Conservation (phyloP, 2,113 vertebrate genomes). For the Colossoma macropomum region DNA sequence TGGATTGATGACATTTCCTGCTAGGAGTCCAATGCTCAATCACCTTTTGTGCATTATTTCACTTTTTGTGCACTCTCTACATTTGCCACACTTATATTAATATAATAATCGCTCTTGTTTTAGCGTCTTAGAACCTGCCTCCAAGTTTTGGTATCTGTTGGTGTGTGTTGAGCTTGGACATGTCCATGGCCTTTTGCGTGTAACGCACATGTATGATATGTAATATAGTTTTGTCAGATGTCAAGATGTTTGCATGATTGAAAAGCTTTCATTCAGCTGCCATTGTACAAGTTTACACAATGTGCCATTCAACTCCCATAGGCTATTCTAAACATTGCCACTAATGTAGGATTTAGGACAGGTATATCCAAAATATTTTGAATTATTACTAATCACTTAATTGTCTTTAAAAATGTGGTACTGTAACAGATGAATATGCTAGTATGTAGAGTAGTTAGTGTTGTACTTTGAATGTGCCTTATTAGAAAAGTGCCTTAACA, state of each 20-base stretch:
- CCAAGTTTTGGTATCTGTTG: neutral
- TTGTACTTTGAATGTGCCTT: neutral
- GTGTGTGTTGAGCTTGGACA: neutral
- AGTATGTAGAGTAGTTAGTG: neutral
- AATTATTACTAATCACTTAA: slow-evolving; percentile 14
- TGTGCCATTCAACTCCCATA: neutral
- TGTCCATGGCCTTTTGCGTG: neutral
- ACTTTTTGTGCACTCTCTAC: no score
- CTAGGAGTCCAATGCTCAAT: no score
- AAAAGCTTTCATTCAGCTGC: neutral
- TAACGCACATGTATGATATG: neutral
- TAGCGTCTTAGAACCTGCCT: neutral
- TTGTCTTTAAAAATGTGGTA: slow-evolving; percentile 9
- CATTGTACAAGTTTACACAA: neutral
- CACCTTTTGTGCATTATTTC: no score
- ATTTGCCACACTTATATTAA: neutral
- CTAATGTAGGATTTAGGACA: neutral
- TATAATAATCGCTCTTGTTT: neutral
- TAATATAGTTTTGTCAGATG: neutral
- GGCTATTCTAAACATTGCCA: neutral
- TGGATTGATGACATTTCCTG: no score
- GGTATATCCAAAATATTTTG: neutral
- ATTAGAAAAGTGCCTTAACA: slow-evolving; percentile 19
- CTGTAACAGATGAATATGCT: slow-evolving; percentile 20
- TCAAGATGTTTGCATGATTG: neutral